phyloP scores from a whole-genome alignment of 92 coral and sea anemone species.

The Micromussa lordhowensis region DNA sequence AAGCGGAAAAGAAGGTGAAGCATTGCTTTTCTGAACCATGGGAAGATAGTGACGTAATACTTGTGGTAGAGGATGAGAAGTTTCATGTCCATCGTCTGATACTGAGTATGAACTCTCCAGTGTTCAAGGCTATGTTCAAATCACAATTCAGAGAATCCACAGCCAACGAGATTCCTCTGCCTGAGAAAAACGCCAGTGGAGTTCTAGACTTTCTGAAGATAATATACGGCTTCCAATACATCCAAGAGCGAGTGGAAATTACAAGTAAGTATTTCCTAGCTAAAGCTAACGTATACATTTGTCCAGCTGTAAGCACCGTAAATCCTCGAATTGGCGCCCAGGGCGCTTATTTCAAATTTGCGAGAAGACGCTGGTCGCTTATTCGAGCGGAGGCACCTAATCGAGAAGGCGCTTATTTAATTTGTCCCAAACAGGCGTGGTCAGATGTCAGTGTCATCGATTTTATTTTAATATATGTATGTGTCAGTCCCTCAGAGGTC shows the following conservation, averaged over 20 bases:
- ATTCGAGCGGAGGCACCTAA: too few relatives aligned
- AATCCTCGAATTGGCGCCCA: too few relatives aligned
- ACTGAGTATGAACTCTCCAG: constrained; percentile 46
- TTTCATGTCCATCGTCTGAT: constrained; percentile 53
- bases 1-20: background rate
- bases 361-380: too few relatives aligned
- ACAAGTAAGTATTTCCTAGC: background rate
- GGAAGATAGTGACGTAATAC: constrained; percentile 53
- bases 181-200: background rate
- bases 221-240: background rate
- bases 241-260: background rate
- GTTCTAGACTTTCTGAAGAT: constrained; percentile 7
- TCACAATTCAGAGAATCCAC: background rate
- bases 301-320: too few relatives aligned
- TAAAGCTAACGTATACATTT: too few relatives aligned
- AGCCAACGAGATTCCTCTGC: background rate
- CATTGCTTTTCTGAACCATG: constrained; percentile 43
- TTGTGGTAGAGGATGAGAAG: constrained; percentile 38
- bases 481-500: too few relatives aligned
- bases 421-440: too few relatives aligned
- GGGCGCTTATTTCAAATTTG: too few relatives aligned
- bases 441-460: too few relatives aligned
- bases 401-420: too few relatives aligned
- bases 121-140: constrained; percentile 56
- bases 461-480: too few relatives aligned